phyloP scores from a whole-genome alignment of 2,797 vertebrate genomes.

The Heliangelus exortis region DNA sequence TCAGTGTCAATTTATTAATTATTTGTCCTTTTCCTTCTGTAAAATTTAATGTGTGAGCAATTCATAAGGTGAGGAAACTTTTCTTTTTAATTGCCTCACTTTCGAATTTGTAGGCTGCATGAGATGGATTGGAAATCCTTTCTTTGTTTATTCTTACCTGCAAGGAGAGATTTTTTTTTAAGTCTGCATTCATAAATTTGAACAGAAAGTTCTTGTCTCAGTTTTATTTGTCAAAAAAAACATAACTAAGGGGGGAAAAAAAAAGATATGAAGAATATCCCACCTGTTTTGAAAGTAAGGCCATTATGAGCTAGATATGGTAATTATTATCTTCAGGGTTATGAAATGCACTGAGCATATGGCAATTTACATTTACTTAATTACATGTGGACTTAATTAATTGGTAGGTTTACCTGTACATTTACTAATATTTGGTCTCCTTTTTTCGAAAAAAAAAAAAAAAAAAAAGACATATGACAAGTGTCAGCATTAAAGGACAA shows the following conservation, averaged over 20 bases:
- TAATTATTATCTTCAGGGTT: conserved; percentile 37
- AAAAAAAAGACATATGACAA: neutral
- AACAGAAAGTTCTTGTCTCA: neutral
- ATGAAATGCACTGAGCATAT: conserved; percentile 25
- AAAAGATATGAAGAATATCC: neutral
- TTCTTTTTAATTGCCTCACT: neutral
- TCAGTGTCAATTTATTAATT: neutral
- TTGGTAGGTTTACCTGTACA: conserved; percentile 10
- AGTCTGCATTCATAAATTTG: neutral
- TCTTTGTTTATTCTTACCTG: neutral
- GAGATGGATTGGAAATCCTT: neutral
- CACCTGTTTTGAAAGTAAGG: neutral
- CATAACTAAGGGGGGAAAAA: neutral
- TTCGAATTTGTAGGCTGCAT: neutral
- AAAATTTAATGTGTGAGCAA: neutral
- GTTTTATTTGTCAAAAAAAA: neutral
- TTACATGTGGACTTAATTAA: conserved; percentile 42
- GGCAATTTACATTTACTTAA: conserved; percentile 47
- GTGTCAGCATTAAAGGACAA: neutral
- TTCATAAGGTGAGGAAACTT: neutral
- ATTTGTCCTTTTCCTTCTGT: neutral
- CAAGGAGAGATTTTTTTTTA: neutral
- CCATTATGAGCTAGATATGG: neutral
- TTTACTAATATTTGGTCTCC: conserved; percentile 8
- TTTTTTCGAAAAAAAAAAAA: neutral